Conservation (phyloP, 92 coral and sea anemone genomes). For the Palythoa grandiflora region DNA sequence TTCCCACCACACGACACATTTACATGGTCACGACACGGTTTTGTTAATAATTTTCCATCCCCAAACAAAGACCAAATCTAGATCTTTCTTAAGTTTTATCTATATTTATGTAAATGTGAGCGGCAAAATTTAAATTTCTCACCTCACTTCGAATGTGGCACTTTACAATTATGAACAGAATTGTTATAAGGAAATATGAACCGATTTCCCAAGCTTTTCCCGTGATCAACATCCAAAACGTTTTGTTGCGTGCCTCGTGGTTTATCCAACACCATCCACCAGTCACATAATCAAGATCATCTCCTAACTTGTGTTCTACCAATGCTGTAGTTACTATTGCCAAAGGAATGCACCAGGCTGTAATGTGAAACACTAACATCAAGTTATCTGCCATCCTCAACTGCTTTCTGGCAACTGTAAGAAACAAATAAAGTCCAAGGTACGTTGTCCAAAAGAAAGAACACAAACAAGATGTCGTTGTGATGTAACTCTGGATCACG, state of each 20-base stretch:
- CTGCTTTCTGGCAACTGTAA: conserved; percentile 67
- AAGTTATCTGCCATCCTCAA: conserved; percentile 67
- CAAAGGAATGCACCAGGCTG: conserved; percentile 88
- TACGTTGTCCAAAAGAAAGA: conserved; percentile 97
- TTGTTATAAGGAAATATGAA: conserved; percentile 67
- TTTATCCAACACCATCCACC: conserved; percentile 97
- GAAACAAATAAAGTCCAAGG: conserved; percentile 78
- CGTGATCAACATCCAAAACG: conserved; percentile 84
- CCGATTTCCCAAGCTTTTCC: conserved; percentile 97
- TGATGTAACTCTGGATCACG: conserved; percentile 79
- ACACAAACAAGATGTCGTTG: conserved; percentile 85
- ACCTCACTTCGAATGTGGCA: conserved; percentile 87
- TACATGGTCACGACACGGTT: too few relatives aligned
- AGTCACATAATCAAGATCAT: conserved; percentile 55
- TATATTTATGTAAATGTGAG: too few relatives aligned
- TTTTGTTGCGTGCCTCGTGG: neutral
- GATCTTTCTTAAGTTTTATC: too few relatives aligned
- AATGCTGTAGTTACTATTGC: conserved; percentile 69
- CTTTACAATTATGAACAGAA: conserved; percentile 73
- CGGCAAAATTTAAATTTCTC: conserved; percentile 3
- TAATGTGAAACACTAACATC: conserved; percentile 72
- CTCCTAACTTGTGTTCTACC: conserved; percentile 63
- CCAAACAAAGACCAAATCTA: too few relatives aligned
- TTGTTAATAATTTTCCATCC: too few relatives aligned
- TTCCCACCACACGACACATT: too few relatives aligned